Evolutionary conservation across 2,797 vertebrate species (phyloP), one percentile per base, ranked within the genome.

Genomic region (Megalops cyprinoides): DNA sequence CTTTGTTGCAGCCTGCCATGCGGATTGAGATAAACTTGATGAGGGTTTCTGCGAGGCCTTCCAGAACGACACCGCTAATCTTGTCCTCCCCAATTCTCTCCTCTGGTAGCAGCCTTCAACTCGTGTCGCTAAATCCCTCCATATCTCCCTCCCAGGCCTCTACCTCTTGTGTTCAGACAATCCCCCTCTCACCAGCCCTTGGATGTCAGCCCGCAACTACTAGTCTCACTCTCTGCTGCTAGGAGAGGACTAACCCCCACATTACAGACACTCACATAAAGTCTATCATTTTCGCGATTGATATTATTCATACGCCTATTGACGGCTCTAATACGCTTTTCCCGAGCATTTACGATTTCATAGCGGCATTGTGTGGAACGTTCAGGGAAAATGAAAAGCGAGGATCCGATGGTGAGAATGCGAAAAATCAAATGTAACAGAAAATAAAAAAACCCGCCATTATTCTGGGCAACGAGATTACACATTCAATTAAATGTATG

Each of bases 1-100:
- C 86, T 89, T 90, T 89, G 87, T 89, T 88, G 85, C 79, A 34
- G 78, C 65, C 87, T 89, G 89, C 86, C 87, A 90, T 89, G 89
- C 83, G 73, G 81, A 82, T 84, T 82, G 86, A 90, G 89, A 90
- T 89, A 88, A 90, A 88, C 82, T 87, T 86, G 85, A 88, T 74
- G 85, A 81, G 85, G 83, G 85, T 76, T 55, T 75, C 81, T 78
- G 81, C 84, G 62, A 86, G n/a, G 85, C 58, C 87, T 88, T 88
- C 87, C 83, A 85, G 87, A 81, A 85, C 84, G 85, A 87, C 82
- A 74, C 81, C 77, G 78, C 85, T 89, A 89, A 89, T 88, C 88
- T 87, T 84, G 82, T 86, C 85, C 76, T 85, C 77, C 88, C 86
- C 85, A 87, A 86, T 83, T 79, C 85, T 82, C 86, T 85, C 86